Percentiles rank a stretch among this genome's conserved stretches.
phyloP scores from a whole-genome alignment of 2,797 vertebrate species.

The Danio tinwini region DNA sequence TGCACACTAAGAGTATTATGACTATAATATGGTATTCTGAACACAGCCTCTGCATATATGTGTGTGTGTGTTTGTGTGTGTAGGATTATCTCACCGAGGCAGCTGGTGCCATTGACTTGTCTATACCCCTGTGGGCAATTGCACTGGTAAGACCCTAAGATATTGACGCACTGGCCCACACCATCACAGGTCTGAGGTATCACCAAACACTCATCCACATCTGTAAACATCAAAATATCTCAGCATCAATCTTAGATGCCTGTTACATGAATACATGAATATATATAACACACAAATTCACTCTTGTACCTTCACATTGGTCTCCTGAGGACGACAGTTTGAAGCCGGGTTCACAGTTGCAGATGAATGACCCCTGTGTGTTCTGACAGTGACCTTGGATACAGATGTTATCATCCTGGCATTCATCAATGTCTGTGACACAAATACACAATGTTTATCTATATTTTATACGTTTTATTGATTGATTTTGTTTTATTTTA shows the following conservation, averaged over 20 bases:
- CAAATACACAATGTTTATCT: conserved; percentile 15
- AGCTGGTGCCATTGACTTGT: conserved; percentile 80
- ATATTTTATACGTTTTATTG: background rate
- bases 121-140: conserved; percentile 87
- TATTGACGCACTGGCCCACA: conserved; percentile 88
- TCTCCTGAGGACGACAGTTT: conserved; percentile 78
- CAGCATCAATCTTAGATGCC: background rate
- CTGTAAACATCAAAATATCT: conserved; percentile 73
- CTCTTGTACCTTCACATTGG: conserved; percentile 87
- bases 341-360: conserved; percentile 87
- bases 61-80: conserved; percentile 23
- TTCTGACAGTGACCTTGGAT: conserved; percentile 88
- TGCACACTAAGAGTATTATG: too few relatives aligned
- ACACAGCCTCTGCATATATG: background rate
- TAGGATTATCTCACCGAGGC: conserved; percentile 80
- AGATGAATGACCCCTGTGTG: conserved; percentile 90
- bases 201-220: conserved; percentile 92
- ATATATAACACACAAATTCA: conserved; percentile 27
- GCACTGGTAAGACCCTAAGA: conserved; percentile 89
- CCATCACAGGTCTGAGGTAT: conserved; percentile 77
- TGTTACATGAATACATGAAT: background rate
- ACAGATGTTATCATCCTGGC: conserved; percentile 84
- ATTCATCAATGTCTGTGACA: conserved; percentile 89
- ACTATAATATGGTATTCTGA: background rate
- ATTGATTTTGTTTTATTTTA: background rate